These are phyloP conservation scores for Prinia subflava DNA, from an alignment of 2,113 vertebrate species.

Conservation along the genomic window DNA sequence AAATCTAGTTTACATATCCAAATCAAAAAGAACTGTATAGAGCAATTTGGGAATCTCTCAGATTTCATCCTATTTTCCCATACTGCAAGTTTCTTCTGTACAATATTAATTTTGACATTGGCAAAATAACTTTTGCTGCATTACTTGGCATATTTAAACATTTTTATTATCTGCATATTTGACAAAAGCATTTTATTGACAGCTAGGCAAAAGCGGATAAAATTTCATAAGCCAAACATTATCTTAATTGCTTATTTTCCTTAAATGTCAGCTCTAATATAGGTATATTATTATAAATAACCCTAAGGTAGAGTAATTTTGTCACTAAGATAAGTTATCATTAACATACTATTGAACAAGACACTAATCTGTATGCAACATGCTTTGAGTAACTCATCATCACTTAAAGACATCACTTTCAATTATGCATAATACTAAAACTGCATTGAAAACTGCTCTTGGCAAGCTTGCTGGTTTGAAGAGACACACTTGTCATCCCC, in stretches of 20 bases:
- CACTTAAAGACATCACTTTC: neutral
- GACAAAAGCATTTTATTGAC: neutral
- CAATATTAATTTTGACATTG: neutral
- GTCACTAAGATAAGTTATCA: neutral
- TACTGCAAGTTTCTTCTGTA: neutral
- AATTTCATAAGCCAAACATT: neutral
- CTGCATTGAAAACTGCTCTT: neutral
- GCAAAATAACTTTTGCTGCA: neutral
- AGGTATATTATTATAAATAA: neutral
- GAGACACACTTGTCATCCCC: neutral
- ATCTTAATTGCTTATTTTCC: neutral
- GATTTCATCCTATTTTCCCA: neutral
- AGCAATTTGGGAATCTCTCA: neutral
- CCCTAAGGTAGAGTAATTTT: neutral
- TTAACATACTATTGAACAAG: neutral
- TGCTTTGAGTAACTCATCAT: neutral
- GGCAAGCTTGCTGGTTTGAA: neutral
- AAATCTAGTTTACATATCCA: neutral
- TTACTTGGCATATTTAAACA: neutral
- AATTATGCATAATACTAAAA: neutral
- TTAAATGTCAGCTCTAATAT: neutral
- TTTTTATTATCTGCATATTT: neutral
- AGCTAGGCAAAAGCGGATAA: neutral
- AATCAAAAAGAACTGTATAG: neutral
- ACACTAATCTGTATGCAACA: neutral